These are phyloP conservation scores for Agrypnus murinus DNA, from an alignment of 2,888 invertebrate genomes.

Conservation along the genomic window DNA sequence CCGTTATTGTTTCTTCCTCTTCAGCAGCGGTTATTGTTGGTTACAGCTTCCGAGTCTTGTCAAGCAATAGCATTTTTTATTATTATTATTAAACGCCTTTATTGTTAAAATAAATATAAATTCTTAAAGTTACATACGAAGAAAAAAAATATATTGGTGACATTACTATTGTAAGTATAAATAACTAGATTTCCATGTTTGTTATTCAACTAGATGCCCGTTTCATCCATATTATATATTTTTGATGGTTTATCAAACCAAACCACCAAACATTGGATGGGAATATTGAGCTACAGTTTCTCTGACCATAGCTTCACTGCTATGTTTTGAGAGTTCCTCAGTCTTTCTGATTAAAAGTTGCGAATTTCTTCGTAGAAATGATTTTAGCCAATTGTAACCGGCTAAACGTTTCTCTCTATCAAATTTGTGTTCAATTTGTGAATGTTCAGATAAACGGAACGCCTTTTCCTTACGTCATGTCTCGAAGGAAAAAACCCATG, in stretches of 20 bases:
- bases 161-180: no score
- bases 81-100: no score
- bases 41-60: constrained; percentile 58
- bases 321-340: neutral
- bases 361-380: constrained; percentile 41
- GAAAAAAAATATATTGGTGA: no score
- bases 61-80: constrained; percentile 58
- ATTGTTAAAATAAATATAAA: no score
- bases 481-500: constrained; percentile 36
- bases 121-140: no score
- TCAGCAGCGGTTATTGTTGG: constrained; percentile 57
- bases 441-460: neutral
- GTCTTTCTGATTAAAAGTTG: constrained; percentile 25
- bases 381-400: constrained; percentile 42
- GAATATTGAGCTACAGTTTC: neutral
- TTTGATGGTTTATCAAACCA: constrained; percentile 12
- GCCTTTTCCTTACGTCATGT: constrained; percentile 26
- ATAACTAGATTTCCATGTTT: constrained; percentile 63
- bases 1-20: constrained; percentile 62
- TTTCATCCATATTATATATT: constrained; percentile 40
- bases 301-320: neutral
- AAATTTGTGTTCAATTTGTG: constrained; percentile 20
- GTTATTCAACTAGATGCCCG: constrained; percentile 65
- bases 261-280: neutral
- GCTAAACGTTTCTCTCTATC: constrained; percentile 16